Evolutionary conservation across 2,888 invertebrate genomes (phyloP).

Genomic region (Andrena dorsata): DNA sequence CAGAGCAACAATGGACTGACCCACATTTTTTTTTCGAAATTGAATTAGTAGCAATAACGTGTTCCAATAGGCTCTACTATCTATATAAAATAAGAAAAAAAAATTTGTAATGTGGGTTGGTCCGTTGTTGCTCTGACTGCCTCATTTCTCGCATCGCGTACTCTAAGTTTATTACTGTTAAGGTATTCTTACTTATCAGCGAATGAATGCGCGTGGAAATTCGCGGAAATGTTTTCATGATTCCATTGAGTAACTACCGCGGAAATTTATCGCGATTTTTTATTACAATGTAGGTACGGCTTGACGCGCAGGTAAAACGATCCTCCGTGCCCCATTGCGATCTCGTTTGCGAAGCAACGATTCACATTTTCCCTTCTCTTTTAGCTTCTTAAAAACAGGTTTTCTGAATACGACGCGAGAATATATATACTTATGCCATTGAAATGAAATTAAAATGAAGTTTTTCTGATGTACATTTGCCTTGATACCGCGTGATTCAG

Average conservation of each 20-base stretch:
- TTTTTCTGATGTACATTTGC: background rate
- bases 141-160: background rate
- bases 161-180: too few species aligned
- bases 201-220: background rate
- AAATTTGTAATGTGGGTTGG: too few species aligned
- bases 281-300: background rate
- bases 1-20: too few species aligned
- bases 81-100: too few species aligned
- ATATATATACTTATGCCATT: background rate
- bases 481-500: background rate
- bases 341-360: background rate
- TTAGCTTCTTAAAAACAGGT: slow-evolving; percentile 15
- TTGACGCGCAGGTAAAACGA: background rate
- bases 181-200: background rate
- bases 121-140: too few species aligned
- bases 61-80: too few species aligned
- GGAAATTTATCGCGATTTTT: background rate
- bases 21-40: too few species aligned
- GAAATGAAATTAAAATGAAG: background rate
- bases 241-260: background rate
- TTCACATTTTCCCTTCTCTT: slow-evolving; percentile 5
- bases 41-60: too few species aligned
- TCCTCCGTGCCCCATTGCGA: background rate
- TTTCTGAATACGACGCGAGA: slow-evolving; percentile 2
- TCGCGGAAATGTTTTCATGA: background rate